Conservation (phyloP, 1,140 invertebrate species). For the Cataglyphis hispanica region DNA sequence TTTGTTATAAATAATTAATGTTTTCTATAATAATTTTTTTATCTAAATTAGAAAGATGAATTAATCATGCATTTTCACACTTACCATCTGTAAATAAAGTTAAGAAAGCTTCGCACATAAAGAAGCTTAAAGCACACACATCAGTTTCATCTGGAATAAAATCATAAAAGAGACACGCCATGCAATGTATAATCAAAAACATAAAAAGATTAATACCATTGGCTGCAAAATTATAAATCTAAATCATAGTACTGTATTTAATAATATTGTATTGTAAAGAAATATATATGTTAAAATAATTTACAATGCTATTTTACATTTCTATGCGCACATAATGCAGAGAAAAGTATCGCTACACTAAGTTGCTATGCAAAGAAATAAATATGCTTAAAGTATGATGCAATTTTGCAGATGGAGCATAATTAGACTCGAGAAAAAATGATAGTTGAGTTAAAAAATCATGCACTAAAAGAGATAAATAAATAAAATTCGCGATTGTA, state of each 20-base stretch:
- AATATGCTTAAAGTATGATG: neutral
- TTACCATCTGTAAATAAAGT: conserved; percentile 82
- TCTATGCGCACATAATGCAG: conserved; percentile 42
- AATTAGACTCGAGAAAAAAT: conserved; percentile 31
- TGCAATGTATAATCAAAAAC: conserved; percentile 74
- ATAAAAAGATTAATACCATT: conserved; percentile 41
- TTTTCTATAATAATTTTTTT: neutral
- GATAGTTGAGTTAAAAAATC: conserved; percentile 16
- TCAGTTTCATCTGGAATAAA: conserved; percentile 80
- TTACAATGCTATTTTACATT: no score
- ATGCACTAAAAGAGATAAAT: conserved; percentile 8
- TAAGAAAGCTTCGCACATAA: conserved; percentile 79
- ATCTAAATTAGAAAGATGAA: conserved; percentile 5
- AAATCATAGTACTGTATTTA: neutral
- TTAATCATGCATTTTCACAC: conserved; percentile 65
- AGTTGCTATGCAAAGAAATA: conserved; percentile 12
- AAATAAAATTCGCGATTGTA: conserved; percentile 2
- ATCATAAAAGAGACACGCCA: conserved; percentile 78
- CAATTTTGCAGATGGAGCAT: neutral
- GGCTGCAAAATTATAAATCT: conserved; percentile 52
- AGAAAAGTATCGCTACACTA: neutral
- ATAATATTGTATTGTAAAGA: neutral
- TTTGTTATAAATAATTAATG: conserved; percentile 6
- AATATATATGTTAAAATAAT: conserved; percentile 13
- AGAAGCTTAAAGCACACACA: conserved; percentile 77